Evolutionary conservation across 2,797 vertebrate species (phyloP).

Genomic region (Hydrolagus colliei): DNA sequence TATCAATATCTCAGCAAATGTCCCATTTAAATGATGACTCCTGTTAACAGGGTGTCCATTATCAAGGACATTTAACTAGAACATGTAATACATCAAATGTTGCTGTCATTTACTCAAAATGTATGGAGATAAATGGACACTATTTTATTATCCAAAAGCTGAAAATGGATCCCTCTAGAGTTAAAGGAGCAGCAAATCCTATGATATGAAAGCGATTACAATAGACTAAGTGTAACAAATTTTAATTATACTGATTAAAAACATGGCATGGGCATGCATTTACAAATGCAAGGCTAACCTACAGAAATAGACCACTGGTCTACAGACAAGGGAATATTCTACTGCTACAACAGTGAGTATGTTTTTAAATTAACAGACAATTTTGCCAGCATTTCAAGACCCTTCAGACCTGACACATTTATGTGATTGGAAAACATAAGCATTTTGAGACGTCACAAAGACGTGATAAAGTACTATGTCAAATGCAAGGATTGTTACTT

Average conservation of each 20-base stretch:
- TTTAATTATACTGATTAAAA: conserved; percentile 5
- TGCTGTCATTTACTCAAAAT: not conserved
- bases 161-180: not conserved
- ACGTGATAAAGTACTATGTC: too few relatives aligned
- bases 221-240: not conserved
- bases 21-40: not conserved
- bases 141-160: not conserved
- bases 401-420: not conserved
- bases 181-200: not conserved
- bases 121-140: not conserved
- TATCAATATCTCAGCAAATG: not conserved
- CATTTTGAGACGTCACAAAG: too few relatives aligned
- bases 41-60: not conserved
- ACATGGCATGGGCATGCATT: not conserved
- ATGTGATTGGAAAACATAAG: too few relatives aligned
- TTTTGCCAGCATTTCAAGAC: not conserved
- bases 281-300: not conserved
- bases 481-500: too few relatives aligned
- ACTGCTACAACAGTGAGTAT: not conserved
- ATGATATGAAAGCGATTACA: not conserved
- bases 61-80: not conserved
- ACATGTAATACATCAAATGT: not conserved
- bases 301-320: not conserved
- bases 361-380: not conserved
- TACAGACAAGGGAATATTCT: too few relatives aligned